Base-by-base conservation (phyloP, 2,888 invertebrate species). In the Latheticus oryzae region DNA sequence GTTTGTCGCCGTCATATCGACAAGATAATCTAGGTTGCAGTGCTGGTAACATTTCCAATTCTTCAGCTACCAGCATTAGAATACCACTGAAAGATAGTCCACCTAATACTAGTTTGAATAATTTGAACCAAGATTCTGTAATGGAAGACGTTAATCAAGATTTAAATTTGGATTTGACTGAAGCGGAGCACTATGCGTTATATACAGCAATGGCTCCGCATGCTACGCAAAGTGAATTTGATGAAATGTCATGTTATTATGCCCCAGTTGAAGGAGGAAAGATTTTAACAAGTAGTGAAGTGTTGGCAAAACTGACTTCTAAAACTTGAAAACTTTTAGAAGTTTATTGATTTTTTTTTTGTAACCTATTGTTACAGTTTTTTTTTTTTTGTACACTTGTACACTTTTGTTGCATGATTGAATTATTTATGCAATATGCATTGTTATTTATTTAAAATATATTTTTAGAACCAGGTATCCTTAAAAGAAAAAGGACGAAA, bases 121-220 rank as follows among this genome's bases (percentile, higher is more conserved):
- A 45, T 24, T 17, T 54, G 8, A 26, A 42, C 9, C 45, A 37
- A 8, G 35, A 35, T 1, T 19, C 12, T 5, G 35, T 30, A 9
- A 60, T 45, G 24, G 43, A 58, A 42, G 63, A 59, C 4, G 52
- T 58, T 13, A 60, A 64, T 24, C 35, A 60, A 15, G 66, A 66
- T 28, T 28, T 50, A 35, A 85, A 86, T 53, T 76, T 88, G 30
- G 92, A 91, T 66, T 78, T 93, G 17, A 93, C 93, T 0, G 93
- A 93, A 66, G 93, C 92, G 0, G 94, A 94, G 71, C 91, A 93
- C 73, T 93, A 91, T 76, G 93, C 93, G 19, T 77, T 94, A 56
- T 94, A 94, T 68, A 93, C 92, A 69, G 88, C 90, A 47, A 85
- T 93, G 73, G 92, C 93, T 5, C 93, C 93, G 1, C 89, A 88